A percentile compares a stretch with the other conserved stretches of the same genome.
phyloP scores from a whole-genome alignment of 2,888 invertebrate species.

The Endotricha flammealis region DNA sequence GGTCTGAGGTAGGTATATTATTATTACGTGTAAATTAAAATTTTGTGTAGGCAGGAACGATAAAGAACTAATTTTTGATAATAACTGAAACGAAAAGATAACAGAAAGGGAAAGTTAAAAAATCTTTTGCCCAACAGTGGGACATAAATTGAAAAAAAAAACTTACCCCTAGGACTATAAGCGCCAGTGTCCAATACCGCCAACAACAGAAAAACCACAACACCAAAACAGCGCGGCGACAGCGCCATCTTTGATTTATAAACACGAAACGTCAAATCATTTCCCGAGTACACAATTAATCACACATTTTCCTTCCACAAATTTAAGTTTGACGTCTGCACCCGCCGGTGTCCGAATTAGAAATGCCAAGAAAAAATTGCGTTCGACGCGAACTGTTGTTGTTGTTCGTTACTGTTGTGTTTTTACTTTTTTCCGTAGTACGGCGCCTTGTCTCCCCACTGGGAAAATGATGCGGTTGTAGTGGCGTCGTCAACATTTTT shows the following conservation, averaged over 20 bases:
- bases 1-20: no score
- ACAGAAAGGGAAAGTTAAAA: no score
- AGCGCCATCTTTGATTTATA: conserved; percentile 7
- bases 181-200: conserved; percentile 39
- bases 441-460: conserved; percentile 67
- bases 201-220: conserved; percentile 33
- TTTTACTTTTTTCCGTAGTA: conserved; percentile 70
- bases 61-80: no score
- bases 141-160: conserved; percentile 6
- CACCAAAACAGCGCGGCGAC: conserved; percentile 10
- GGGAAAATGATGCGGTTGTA: conserved; percentile 50
- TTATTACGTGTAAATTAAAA: no score
- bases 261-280: conserved; percentile 14
- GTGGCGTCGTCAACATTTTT: conserved; percentile 47
- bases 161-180: conserved; percentile 66
- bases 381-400: conserved; percentile 42
- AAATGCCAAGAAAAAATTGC: conserved; percentile 63
- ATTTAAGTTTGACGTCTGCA: conserved; percentile 34
- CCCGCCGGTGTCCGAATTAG: conserved; percentile 53
- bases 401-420: conserved; percentile 63
- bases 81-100: no score
- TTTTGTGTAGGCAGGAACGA: no score
- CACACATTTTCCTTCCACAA: conserved; percentile 10
- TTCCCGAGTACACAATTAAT: conserved; percentile 7
- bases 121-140: no score